phyloP scores from a whole-genome alignment of 2,113 vertebrate genomes.

The Marmota monax region DNA sequence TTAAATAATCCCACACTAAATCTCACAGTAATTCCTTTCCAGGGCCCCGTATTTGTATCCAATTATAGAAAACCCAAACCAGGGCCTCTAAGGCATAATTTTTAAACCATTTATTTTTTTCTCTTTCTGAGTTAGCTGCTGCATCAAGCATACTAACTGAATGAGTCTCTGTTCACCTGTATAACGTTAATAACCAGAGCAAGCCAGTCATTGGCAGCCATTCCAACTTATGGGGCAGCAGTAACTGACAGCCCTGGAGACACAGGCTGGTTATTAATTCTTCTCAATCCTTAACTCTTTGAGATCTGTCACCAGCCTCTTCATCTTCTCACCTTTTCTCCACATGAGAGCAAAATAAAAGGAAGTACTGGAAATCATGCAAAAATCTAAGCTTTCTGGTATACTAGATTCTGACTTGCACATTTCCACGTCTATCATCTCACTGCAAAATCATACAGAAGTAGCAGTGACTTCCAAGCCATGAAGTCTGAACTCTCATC shows the following conservation, averaged over 20 bases:
- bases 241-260: constrained; percentile 11
- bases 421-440: background rate
- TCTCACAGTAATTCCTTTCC: constrained; percentile 83
- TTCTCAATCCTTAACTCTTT: background rate
- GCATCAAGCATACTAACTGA: constrained; percentile 1
- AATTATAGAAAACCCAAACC: constrained; percentile 84
- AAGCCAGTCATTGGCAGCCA: background rate
- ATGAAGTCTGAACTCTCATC: background rate
- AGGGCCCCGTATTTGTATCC: constrained; percentile 83
- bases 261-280: background rate
- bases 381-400: background rate
- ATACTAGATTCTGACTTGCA: background rate
- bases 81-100: constrained; percentile 76
- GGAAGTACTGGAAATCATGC: background rate
- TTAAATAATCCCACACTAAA: constrained; percentile 84
- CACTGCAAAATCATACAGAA: background rate
- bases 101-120: constrained; percentile 55
- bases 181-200: constrained; percentile 55
- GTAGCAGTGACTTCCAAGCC: background rate
- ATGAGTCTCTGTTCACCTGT: constrained; percentile 76
- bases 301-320: background rate
- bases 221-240: constrained; percentile 34
- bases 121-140: constrained; percentile 72
- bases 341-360: background rate
- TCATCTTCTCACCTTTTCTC: background rate